These are phyloP conservation scores for Agonopterix heracliana DNA, from an alignment of 2,888 invertebrate species.

Conservation along the genomic window DNA sequence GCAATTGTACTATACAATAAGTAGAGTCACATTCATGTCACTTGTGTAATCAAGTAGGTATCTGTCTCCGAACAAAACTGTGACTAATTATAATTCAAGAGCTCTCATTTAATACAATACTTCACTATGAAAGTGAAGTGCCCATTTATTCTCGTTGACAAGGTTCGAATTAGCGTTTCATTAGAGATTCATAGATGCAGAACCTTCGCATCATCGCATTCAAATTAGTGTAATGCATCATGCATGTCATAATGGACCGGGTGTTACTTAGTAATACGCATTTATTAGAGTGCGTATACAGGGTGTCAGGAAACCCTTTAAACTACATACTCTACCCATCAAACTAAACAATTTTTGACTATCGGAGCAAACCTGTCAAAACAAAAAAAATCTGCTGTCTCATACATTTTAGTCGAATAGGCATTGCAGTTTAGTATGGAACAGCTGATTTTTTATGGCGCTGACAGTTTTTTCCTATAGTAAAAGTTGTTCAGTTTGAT, in stretches of 20 bases:
- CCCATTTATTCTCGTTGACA: constrained; percentile 8
- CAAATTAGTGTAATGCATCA: background rate
- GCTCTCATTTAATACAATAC: constrained; percentile 19
- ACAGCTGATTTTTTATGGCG: no score
- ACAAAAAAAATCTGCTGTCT: no score
- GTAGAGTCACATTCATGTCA: constrained; percentile 1
- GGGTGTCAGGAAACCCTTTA: no score
- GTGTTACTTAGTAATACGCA: background rate
- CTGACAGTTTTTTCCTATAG: no score
- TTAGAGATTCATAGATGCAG: constrained; percentile 6
- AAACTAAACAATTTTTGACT: no score
- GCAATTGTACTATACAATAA: no score
- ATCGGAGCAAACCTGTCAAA: no score
- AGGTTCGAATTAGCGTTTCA: constrained; percentile 7
- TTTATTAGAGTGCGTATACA: no score
- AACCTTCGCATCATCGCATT: constrained; percentile 1
- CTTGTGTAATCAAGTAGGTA: constrained; percentile 24
- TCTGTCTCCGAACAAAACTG: constrained; percentile 15
- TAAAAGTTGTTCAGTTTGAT: no score
- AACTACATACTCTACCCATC: no score
- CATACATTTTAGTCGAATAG: no score
- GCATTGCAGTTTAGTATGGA: no score
- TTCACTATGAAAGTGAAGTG: constrained; percentile 4
- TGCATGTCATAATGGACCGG: background rate
- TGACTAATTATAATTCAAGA: constrained; percentile 56